Evolutionary conservation across 2,797 vertebrate species (phyloP).

Genomic region (Martes flavigula): DNA sequence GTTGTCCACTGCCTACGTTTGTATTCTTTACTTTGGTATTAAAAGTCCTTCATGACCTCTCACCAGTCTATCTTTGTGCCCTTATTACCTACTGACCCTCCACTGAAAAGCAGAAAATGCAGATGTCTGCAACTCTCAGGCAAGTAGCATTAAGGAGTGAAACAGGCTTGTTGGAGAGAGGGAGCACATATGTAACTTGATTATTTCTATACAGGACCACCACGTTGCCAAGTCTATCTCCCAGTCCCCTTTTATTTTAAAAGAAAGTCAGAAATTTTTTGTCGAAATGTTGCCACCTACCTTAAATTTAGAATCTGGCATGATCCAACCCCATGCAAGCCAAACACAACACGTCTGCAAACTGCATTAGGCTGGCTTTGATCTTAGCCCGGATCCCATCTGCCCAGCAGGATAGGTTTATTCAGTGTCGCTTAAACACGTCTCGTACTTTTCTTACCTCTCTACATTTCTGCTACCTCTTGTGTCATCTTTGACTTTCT

Average conservation of each 20-base stretch:
- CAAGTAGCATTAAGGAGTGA: neutral
- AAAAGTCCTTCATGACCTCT: conserved; percentile 7
- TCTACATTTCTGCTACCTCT: neutral
- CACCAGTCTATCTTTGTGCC: neutral
- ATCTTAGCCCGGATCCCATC: conserved; percentile 5
- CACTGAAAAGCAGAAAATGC: conserved; percentile 1
- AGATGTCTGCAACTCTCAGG: neutral
- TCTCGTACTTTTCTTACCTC: neutral
- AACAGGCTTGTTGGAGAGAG: neutral
- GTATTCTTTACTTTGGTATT: neutral
- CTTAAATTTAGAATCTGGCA: neutral
- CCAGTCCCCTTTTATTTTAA: neutral
- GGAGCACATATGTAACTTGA: neutral
- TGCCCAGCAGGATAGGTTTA: neutral
- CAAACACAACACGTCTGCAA: conserved; percentile 12
- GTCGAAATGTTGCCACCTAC: conserved; percentile 38
- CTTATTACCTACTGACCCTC: conserved; percentile 4
- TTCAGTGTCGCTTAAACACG: neutral
- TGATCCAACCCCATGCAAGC: neutral
- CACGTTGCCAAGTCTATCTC: neutral
- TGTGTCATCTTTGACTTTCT: neutral
- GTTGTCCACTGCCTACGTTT: neutral
- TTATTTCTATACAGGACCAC: neutral
- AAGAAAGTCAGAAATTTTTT: neutral
- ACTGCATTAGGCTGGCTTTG: conserved; percentile 1